Base-by-base conservation (phyloP, 1,140 invertebrate species). In the Homalodisca vitripennis region DNA sequence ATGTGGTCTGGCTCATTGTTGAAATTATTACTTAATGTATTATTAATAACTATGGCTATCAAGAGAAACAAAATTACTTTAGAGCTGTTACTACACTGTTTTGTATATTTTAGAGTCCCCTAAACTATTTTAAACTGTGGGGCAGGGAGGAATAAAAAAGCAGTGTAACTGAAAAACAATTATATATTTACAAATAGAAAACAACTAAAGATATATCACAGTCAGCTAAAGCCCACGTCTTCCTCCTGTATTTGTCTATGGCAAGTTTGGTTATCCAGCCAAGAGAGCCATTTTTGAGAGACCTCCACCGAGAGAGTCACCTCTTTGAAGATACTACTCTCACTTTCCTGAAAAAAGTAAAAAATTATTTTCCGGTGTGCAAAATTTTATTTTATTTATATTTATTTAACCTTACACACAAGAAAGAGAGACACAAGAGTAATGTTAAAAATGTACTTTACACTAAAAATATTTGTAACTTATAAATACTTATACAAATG, bases 271-370 rank as follows among this genome's bases (percentile, higher is more conserved):
- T 32, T 32, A 14, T 41, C 46, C 6, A 74, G 32, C 71, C 71
- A 74, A 3, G 29, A 0, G 10, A 63, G 51, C 71, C 68, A 74
- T 17, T 70, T 63, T n/a, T 64, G 20, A 48, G 65, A 63, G 13
- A 74, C 69, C 31, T 30, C 17, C 41, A 60, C 51, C 2, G 24
- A 26, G 17, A 72, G 26, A 14, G 68, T 72, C 1, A 70, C 55
- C 72, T 74, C 71, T 51, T 71, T 3, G 48, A 74, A 74, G 12
- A 74, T 67, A 46, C 55, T 64, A 64, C 66, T 70, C 47, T 64
- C 29, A 30, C 63, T 57, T 41, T 69, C 71, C 73, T 74, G 55
- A 14, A 65, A 67, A 57, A 41, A n/a, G n/a, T n/a, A n/a, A n/a
- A n/a, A n/a, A n/a, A n/a, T n/a, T n/a, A n/a, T n/a, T n/a, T n/a